Evolutionary conservation across 2,113 vertebrate genomes (phyloP), one percentile per base, ranked within the genome.

Genomic region (Poecilia latipinna): DNA sequence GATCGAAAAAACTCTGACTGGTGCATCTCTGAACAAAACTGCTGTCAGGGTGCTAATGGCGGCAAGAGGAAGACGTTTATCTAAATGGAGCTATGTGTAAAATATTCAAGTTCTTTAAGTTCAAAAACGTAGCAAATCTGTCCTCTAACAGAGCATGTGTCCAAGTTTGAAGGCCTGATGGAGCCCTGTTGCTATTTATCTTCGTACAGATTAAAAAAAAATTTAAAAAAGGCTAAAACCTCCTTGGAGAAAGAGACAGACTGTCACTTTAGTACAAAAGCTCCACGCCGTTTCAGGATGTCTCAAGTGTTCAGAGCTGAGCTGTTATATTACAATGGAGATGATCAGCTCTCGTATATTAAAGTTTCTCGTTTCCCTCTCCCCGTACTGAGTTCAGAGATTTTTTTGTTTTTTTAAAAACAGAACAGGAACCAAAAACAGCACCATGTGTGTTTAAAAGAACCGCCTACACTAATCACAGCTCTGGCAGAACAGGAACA

Each of bases 391-490:
- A 75, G 66, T 48, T 63, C 44, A 54, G 26, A 75, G 33, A 75
- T 11, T 37, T 0, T 37, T 35, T 35, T 8, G 0, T 35, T 35
- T 35, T 79, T 72, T n/a, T 28, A 28, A 28, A 67, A 44, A 26
- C 24, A 57, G 60, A 79, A 79, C 80, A 51, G 48, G 54, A 83
- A 82, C 51, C 22, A 81, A n/a, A 83, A 87, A 84, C 68, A 92
- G 90, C 91, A 92, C 87, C 88, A 62, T 65, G 69, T 73, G 69
- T 87, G 70, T 86, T 82, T 76, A 77, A 82, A 82, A 81, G 63
- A 69, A 79, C 70, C 77, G 62, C 65, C 79, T 62, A 82, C 61
- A 42, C 37, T 77, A 66, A 79, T 81, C 77, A 71, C 68, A 85
- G 74, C 84, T 89, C 89, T 79, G 81, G 73, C 72, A 82, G 54